Percentiles rank a stretch among this genome's conserved stretches.
Evolutionary conservation across 1,140 invertebrate species (phyloP).

Genomic region (Drosophila nigromelanica): DNA sequence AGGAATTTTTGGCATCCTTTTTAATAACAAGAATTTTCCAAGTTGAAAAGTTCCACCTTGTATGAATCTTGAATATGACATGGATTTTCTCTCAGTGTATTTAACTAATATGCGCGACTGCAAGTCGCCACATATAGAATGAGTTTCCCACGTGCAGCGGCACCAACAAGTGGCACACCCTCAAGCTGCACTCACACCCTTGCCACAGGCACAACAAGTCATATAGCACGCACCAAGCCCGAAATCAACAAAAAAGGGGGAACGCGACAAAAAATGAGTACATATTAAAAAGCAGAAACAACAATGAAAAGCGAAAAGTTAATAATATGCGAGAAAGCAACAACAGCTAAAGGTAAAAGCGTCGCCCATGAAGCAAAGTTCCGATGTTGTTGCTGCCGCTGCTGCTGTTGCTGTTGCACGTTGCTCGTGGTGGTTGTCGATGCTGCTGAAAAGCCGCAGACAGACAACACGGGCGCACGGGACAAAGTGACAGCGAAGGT

Average conservation of each 20-base stretch:
- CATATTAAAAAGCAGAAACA: constrained; percentile 47
- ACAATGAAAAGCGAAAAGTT: constrained; percentile 36
- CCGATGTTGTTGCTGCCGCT: constrained; percentile 45
- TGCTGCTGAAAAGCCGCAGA: constrained; percentile 58
- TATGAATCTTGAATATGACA: too few relatives aligned
- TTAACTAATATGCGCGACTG: background rate
- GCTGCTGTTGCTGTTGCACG: constrained; percentile 13
- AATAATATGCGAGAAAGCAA: constrained; percentile 70
- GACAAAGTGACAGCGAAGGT: constrained; percentile 38
- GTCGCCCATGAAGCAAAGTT: constrained; percentile 65
- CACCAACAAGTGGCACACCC: constrained; percentile 75
- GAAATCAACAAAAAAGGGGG: constrained; percentile 36
- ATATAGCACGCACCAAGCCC: constrained; percentile 72
- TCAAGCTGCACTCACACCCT: constrained; percentile 27
- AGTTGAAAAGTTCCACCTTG: too few relatives aligned
- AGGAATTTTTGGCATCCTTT: too few relatives aligned
- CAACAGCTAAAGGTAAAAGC: constrained; percentile 46
- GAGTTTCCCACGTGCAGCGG: constrained; percentile 66
- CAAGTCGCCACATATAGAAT: constrained; percentile 34
- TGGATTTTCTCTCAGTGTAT: too few relatives aligned
- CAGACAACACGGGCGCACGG: constrained; percentile 10
- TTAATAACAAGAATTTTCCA: too few relatives aligned
- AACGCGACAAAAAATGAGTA: constrained; percentile 63
- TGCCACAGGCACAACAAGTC: constrained; percentile 26
- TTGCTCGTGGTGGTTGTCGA: constrained; percentile 19